Conservation (phyloP, 2,113 vertebrate species). For the Bujurquina vittata region DNA sequence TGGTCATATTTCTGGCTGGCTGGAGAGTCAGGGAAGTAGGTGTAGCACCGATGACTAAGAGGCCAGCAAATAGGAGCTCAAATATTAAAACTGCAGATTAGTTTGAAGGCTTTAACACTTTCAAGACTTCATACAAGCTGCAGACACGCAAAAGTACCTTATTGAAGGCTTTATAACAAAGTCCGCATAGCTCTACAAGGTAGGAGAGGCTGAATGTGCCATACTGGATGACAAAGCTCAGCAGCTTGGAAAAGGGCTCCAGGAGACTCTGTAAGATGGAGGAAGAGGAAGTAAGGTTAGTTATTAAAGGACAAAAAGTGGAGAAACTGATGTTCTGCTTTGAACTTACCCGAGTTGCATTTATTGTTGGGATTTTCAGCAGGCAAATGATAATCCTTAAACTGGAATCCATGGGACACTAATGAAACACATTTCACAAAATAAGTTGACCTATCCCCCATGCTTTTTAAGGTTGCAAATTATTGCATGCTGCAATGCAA, state of each 20-base stretch:
- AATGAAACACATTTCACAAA: slow-evolving; percentile 17
- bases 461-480: not conserved
- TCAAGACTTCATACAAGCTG: not conserved
- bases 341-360: slow-evolving; percentile 91
- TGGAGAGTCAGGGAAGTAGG: slow-evolving; percentile 54
- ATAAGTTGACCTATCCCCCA: not conserved
- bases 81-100: slow-evolving; percentile 50
- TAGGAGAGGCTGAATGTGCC: slow-evolving; percentile 94
- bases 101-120: slow-evolving; percentile 58
- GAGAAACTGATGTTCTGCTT: not conserved
- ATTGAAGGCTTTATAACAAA: slow-evolving; percentile 96
- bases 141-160: slow-evolving; percentile 83
- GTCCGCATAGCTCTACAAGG: slow-evolving; percentile 95
- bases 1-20: slow-evolving; percentile 64
- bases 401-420: slow-evolving; percentile 97
- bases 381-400: slow-evolving; percentile 98
- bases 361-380: slow-evolving; percentile 95
- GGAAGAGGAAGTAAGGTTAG: not conserved
- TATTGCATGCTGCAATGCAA: not conserved
- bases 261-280: slow-evolving; percentile 89
- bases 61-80: slow-evolving; percentile 42
- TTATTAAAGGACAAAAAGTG: slow-evolving; percentile 5
- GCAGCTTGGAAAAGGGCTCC: slow-evolving; percentile 96
- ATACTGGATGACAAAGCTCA: slow-evolving; percentile 98
- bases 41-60: slow-evolving; percentile 34